Percentiles rank a stretch among this genome's conserved stretches.
These are phyloP conservation scores for Cyprinodon diabolis DNA, from an alignment of 2,797 vertebrate genomes.

Conservation along the genomic window DNA sequence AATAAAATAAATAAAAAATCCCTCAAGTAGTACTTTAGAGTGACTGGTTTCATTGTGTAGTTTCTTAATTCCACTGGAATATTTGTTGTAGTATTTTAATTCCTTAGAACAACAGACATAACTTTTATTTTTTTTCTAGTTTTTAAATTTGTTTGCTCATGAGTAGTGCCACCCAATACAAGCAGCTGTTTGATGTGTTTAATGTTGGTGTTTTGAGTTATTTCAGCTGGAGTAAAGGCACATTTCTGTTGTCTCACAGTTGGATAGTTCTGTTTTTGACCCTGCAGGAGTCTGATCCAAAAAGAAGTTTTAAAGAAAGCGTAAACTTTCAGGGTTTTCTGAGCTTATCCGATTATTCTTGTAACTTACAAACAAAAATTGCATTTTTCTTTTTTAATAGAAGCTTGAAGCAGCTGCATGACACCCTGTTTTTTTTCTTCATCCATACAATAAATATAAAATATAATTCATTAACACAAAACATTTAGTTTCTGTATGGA, in stretches of 20 bases:
- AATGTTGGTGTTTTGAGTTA: neutral
- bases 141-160: constrained; percentile 7
- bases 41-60: neutral
- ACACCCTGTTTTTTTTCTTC: neutral
- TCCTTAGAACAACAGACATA: constrained; percentile 2
- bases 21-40: neutral
- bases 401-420: neutral
- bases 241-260: neutral
- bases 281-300: neutral
- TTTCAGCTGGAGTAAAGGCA: neutral
- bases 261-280: neutral
- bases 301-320: neutral
- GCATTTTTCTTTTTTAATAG: neutral
- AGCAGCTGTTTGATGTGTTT: neutral
- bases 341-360: neutral
- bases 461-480: no score
- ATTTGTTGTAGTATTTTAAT: neutral
- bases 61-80: neutral
- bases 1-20: neutral
- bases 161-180: neutral
- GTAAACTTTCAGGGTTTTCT: neutral
- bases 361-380: neutral
- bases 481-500: no score
- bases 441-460: neutral
- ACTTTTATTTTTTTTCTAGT: neutral